A percentile compares a stretch with the other conserved stretches of the same genome.
Evolutionary conservation across 1,140 invertebrate species (phyloP).

Genomic region (Drosophila quadrilineata): DNA sequence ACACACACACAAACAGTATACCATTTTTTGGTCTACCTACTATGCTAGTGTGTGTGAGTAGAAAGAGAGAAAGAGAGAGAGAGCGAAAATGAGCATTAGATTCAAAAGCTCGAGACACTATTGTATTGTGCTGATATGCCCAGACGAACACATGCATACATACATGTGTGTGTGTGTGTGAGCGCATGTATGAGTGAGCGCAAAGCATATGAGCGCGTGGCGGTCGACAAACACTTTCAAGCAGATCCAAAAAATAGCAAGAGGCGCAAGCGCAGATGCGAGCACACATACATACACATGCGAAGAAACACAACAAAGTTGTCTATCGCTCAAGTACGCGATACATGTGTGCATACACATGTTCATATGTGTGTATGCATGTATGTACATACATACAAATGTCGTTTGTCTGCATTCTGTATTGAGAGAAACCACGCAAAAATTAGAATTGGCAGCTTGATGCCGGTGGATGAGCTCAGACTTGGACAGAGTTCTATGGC

Average conservation of each 20-base stretch:
- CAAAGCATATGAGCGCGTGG: constrained; percentile 36
- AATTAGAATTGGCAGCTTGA: constrained; percentile 26
- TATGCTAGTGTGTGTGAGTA: background rate
- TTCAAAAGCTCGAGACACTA: constrained; percentile 18
- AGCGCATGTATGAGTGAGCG: constrained; percentile 19
- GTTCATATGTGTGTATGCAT: background rate
- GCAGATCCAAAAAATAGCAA: constrained; percentile 27
- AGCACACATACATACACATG: background rate
- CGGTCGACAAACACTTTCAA: constrained; percentile 47
- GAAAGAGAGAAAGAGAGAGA: background rate
- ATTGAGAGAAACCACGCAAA: constrained; percentile 10
- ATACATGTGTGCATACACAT: background rate
- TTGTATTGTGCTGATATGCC: constrained; percentile 1
- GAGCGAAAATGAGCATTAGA: no score
- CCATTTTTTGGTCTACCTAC: constrained; percentile 9
- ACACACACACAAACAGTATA: background rate
- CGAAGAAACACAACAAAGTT: background rate
- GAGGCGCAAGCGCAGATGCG: constrained; percentile 22
- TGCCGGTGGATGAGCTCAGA: constrained; percentile 30
- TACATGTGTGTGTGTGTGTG: constrained; percentile 2
- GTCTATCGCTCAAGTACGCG: background rate
- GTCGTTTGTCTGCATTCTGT: no score
- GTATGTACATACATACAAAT: no score
- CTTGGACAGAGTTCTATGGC: constrained; percentile 26
- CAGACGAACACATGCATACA: no score